Conservation (phyloP, 2,113 vertebrate genomes). For the Elgaria multicarinata region DNA sequence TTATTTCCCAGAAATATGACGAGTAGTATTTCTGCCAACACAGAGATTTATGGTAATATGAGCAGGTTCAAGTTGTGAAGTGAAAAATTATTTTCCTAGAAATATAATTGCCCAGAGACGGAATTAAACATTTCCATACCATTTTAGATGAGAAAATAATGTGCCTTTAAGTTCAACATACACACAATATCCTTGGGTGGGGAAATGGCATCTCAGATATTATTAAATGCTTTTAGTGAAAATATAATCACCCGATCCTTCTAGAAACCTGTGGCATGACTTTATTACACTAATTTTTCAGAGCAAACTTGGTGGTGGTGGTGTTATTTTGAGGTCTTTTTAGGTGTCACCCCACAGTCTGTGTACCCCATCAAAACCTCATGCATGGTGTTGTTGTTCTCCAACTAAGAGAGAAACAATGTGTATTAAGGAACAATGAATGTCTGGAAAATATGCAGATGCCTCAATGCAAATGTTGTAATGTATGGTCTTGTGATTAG, state of each 20-base stretch:
- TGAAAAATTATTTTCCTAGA: constrained; percentile 23
- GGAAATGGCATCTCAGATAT: background rate
- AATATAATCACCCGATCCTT: background rate
- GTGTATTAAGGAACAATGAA: background rate
- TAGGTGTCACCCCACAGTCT: too few species aligned
- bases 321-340: background rate
- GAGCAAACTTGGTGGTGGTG: too few species aligned
- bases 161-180: background rate
- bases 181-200: background rate
- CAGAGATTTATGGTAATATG: background rate
- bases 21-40: background rate
- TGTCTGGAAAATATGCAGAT: constrained; percentile 18
- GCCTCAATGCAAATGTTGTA: constrained; percentile 6
- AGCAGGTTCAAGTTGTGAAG: background rate
- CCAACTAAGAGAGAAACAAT: background rate
- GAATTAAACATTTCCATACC: constrained; percentile 30
- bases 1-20: constrained; percentile 22
- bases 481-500: constrained; percentile 13
- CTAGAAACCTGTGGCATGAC: background rate
- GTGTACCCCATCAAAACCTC: too few species aligned
- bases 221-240: background rate
- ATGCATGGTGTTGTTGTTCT: background rate
- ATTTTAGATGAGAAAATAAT: constrained; percentile 23
- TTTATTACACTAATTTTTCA: background rate
- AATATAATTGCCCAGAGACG: constrained; percentile 31